Base-by-base conservation (phyloP, 2,888 invertebrate species). In the Standfussiana lucernea region DNA sequence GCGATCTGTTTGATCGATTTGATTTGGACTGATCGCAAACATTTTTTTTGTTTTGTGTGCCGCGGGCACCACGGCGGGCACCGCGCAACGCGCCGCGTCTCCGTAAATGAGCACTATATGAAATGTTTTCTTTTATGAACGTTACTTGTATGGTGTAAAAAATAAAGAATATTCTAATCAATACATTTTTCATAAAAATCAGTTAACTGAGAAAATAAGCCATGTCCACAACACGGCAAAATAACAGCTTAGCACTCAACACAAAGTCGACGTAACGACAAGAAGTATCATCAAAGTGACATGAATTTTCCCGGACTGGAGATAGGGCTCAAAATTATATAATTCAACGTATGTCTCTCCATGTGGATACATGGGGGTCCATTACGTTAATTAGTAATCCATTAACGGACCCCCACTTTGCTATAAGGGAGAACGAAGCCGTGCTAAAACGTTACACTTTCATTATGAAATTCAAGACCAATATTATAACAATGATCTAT, bases 381-480 rank as follows among this genome's bases (percentile, higher is more conserved):
- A 77, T 79, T 82, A 78, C 47, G 7, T 53, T 67, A 79, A 82
- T 79, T 67, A 79, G 67, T 82, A 79, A 76, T 82, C 53, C 79
- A 79, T 76, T 79, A 82, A 82, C 78, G 78, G 53, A 56, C 21
- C 59, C 32, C 32, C 74, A 82, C 47, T 78, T 50, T 35, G 56
- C 40, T 82, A 32, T 47, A 47, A 15, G 47, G 11, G 74, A 53
- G 81, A n/a, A 47, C 35, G 47, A 56, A 78, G 40, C 56, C 75
- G 40, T 65, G 37, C 62, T 47, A 35, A 47, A 65, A 56, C 64
- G 24, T 47, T 45, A 40, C 6, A 45, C 37, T 78, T 64, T 28
- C 18, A 18, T 40, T 40, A 56, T n/a, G 21, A 32, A 28, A 21
- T 74, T 74, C n/a, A 50, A 21, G 21, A 56, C 10, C 15, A 50